Percentiles rank a stretch among this genome's conserved stretches.
Evolutionary conservation across 2,113 vertebrate species (phyloP).

Genomic region (Empidonax alnorum): DNA sequence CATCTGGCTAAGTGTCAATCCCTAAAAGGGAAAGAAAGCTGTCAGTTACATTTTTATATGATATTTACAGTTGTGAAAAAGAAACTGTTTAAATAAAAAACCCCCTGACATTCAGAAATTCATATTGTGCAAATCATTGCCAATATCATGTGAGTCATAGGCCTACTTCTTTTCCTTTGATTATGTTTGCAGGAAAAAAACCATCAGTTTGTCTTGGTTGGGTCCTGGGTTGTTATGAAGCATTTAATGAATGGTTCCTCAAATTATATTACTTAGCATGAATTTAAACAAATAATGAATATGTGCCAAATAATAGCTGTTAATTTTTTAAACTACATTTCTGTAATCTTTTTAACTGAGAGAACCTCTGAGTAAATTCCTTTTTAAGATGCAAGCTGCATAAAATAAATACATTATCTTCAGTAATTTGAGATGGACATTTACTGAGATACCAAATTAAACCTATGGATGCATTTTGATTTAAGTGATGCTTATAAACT

Average conservation of each 20-base stretch:
- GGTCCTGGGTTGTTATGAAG: neutral
- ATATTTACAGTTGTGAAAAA: neutral
- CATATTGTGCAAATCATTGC: neutral
- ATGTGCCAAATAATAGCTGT: neutral
- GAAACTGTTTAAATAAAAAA: neutral
- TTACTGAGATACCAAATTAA: neutral
- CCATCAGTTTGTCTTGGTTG: neutral
- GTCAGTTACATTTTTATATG: neutral
- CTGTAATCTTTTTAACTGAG: neutral
- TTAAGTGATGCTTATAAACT: neutral
- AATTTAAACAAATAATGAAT: neutral
- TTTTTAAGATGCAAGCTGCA: neutral
- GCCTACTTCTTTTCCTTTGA: neutral
- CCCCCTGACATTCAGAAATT: neutral
- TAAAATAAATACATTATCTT: neutral
- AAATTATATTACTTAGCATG: neutral
- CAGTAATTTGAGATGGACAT: neutral
- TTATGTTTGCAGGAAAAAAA: neutral
- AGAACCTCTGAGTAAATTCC: neutral
- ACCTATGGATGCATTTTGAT: neutral
- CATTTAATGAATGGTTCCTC: neutral
- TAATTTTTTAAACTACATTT: neutral
- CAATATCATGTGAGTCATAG: neutral
- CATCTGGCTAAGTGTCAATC: neutral
- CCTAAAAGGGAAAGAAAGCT: neutral